Evolutionary conservation across 2,797 vertebrate genomes (phyloP).

Genomic region (Dendrocincla fuliginosa): DNA sequence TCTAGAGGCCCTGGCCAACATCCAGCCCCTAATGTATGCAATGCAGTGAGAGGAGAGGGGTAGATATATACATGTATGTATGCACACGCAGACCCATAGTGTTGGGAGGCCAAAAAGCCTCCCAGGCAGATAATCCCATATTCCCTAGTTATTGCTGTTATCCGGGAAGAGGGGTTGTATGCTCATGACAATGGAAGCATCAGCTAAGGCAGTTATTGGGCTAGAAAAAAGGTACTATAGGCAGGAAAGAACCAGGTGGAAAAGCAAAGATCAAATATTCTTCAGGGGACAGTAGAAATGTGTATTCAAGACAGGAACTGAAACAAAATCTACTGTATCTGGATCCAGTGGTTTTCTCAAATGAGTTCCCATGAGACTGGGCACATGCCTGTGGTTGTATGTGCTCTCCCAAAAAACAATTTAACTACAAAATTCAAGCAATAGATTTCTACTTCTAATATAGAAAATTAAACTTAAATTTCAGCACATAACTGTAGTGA

Average conservation of each 20-base stretch:
- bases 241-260: not conserved
- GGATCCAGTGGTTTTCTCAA: not conserved
- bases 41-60: not conserved
- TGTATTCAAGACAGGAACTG: not conserved
- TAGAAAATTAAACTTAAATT: not conserved
- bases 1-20: not conserved
- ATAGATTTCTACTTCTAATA: not conserved
- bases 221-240: not conserved
- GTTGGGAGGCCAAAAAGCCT: not conserved
- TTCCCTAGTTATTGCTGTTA: not conserved
- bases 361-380: not conserved
- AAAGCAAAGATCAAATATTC: not conserved
- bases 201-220: not conserved
- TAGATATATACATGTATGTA: accelerated
- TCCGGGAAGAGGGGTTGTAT: not conserved
- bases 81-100: not conserved
- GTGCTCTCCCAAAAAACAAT: not conserved
- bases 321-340: not conserved
- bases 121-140: not conserved
- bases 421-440: not conserved
- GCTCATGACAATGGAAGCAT: not conserved
- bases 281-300: not conserved
- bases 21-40: not conserved
- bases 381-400: not conserved
- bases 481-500: not conserved